A percentile compares a stretch with the other conserved stretches of the same genome.
Conservation (phyloP, 2,888 invertebrate species). For the Agrilus cyanescens region DNA sequence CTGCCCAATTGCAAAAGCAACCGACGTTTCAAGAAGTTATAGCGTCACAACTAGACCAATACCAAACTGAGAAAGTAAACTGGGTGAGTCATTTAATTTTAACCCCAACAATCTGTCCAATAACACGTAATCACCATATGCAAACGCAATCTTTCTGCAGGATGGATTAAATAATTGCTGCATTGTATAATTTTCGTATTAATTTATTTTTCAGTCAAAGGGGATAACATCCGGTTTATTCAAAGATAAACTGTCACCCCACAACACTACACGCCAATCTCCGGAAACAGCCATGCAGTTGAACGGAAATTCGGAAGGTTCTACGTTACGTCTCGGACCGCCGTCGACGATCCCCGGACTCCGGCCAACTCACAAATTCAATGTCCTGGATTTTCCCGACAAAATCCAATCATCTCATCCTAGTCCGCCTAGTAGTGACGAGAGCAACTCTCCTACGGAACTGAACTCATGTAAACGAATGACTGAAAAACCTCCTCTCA, state of each 20-base stretch:
- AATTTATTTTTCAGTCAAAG: conserved; percentile 29
- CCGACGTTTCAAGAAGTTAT: conserved; percentile 58
- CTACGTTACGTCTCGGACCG: conserved; percentile 39
- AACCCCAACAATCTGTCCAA: too few species aligned
- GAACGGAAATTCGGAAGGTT: conserved; percentile 35
- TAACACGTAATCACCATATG: too few species aligned
- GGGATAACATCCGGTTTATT: conserved; percentile 29
- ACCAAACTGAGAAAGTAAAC: conserved; percentile 40
- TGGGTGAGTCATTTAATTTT: conserved; percentile 25
- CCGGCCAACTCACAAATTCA: conserved; percentile 47
- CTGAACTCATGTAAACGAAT: conserved; percentile 74
- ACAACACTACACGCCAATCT: conserved; percentile 22
- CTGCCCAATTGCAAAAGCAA: conserved; percentile 65
- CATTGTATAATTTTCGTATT: neutral
- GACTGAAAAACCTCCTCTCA: conserved; percentile 68
- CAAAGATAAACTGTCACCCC: conserved; percentile 24
- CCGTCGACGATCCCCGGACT: conserved; percentile 59
- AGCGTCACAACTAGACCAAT: conserved; percentile 40
- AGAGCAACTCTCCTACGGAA: conserved; percentile 79
- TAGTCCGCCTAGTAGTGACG: conserved; percentile 63
- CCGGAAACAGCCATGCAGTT: conserved; percentile 43
- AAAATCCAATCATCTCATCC: conserved; percentile 36
- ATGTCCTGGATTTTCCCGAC: conserved; percentile 35
- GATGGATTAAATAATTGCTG: too few species aligned
- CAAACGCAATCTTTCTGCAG: too few species aligned